Evolutionary conservation across 1,140 invertebrate species (phyloP).

Genomic region (Drosophila insularis): DNA sequence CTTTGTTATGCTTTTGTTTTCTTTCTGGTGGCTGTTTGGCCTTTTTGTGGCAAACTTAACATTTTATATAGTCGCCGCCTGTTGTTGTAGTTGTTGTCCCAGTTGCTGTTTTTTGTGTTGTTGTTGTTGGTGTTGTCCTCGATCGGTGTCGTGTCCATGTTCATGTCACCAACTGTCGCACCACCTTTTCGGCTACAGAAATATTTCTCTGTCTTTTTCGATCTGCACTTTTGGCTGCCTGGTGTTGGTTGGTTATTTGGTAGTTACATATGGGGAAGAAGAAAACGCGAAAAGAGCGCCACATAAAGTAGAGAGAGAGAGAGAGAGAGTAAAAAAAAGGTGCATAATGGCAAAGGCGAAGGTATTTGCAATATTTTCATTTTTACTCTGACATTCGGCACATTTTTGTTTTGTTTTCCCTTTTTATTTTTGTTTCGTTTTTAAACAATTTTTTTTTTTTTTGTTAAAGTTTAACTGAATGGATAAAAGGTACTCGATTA

Average conservation of each 20-base stretch:
- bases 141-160: constrained; percentile 44
- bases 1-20: constrained; percentile 21
- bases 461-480: background rate
- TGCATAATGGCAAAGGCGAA: constrained; percentile 28
- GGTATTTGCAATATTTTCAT: constrained; percentile 64
- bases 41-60: constrained; percentile 13
- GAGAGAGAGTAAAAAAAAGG: background rate
- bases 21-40: constrained; percentile 14
- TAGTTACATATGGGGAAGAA: constrained; percentile 30
- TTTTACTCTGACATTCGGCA: constrained; percentile 48
- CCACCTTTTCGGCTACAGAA: constrained; percentile 38
- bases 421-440: too few relatives aligned
- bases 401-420: constrained; percentile 14
- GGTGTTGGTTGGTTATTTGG: constrained; percentile 1
- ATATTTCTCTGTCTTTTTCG: constrained; percentile 6
- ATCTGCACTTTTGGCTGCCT: constrained; percentile 11
- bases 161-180: constrained; percentile 47
- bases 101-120: too few relatives aligned
- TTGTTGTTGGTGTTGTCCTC: constrained; percentile 16
- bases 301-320: background rate
- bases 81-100: background rate
- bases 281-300: background rate
- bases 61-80: constrained; percentile 5
- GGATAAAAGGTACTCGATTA: too few relatives aligned
- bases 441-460: background rate